A percentile compares a stretch with the other conserved stretches of the same genome.
These are phyloP conservation scores for Camponotus floridanus DNA, from an alignment of 1,140 invertebrate genomes.

Conservation along the genomic window DNA sequence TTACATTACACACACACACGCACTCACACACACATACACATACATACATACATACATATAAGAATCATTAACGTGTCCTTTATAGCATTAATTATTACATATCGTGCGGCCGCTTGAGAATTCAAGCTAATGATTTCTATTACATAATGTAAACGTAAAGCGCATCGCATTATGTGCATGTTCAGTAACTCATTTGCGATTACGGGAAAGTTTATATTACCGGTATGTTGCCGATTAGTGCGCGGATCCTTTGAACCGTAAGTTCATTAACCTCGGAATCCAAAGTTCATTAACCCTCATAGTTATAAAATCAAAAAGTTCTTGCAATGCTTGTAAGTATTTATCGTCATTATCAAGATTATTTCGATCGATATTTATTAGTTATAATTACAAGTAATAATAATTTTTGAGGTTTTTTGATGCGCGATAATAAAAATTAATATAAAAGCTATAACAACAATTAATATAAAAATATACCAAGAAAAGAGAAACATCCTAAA, in stretches of 20 bases:
- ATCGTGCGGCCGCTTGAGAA: neutral
- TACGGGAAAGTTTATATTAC: slow-evolving; percentile 62
- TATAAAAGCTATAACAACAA: neutral
- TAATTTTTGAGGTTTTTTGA: neutral
- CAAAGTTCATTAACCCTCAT: slow-evolving; percentile 52
- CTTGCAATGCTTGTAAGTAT: neutral
- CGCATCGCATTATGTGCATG: slow-evolving; percentile 8
- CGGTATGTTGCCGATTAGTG: slow-evolving; percentile 30
- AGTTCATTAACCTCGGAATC: slow-evolving; percentile 27
- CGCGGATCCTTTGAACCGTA: slow-evolving; percentile 26
- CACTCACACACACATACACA: neutral
- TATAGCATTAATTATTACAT: slow-evolving; percentile 6
- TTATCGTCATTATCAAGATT: neutral
- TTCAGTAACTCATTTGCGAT: slow-evolving; percentile 60
- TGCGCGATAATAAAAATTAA: neutral
- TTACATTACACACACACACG: neutral
- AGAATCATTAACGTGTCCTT: slow-evolving; percentile 27
- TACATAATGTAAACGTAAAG: slow-evolving; percentile 39
- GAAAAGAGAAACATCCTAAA: neutral
- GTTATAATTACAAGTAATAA: neutral
- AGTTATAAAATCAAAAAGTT: neutral
- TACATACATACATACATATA: slow-evolving; percentile 1
- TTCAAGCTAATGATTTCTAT: slow-evolving; percentile 39
- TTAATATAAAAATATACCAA: neutral
- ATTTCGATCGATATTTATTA: neutral